phyloP scores from a whole-genome alignment of 2,113 vertebrate species.

The Pontoporia blainvillei region DNA sequence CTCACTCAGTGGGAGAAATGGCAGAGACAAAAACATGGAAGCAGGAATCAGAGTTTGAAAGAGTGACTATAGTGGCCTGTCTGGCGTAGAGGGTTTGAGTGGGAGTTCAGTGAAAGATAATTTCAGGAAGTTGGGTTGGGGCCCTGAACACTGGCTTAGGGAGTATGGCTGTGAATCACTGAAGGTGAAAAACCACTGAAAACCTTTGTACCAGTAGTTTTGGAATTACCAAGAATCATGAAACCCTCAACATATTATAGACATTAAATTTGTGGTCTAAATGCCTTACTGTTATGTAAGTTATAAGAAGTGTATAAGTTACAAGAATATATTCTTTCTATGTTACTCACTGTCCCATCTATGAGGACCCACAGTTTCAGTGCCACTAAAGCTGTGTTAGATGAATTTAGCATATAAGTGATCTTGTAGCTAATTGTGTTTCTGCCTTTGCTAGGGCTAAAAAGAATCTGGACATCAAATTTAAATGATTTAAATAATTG shows the following conservation, averaged over 20 bases:
- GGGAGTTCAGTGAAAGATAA: neutral
- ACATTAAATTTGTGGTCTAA: neutral
- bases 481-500: conserved; percentile 15
- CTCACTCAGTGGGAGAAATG: neutral
- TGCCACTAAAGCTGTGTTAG: neutral
- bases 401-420: neutral
- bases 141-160: neutral
- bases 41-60: neutral
- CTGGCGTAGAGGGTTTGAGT: neutral
- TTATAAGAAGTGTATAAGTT: neutral
- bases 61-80: neutral
- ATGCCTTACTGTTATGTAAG: neutral
- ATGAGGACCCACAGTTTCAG: neutral
- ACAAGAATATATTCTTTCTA: neutral
- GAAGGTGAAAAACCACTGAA: neutral
- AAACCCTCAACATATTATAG: neutral
- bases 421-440: neutral
- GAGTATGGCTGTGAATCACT: neutral
- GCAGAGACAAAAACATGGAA: neutral
- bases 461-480: neutral
- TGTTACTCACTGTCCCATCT: neutral
- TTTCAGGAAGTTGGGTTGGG: neutral
- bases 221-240: neutral
- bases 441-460: neutral
- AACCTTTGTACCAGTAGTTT: conserved; percentile 4